These are phyloP conservation scores for Helicolenus hilgendorfi DNA, from an alignment of 2,797 vertebrate genomes.

Conservation along the genomic window DNA sequence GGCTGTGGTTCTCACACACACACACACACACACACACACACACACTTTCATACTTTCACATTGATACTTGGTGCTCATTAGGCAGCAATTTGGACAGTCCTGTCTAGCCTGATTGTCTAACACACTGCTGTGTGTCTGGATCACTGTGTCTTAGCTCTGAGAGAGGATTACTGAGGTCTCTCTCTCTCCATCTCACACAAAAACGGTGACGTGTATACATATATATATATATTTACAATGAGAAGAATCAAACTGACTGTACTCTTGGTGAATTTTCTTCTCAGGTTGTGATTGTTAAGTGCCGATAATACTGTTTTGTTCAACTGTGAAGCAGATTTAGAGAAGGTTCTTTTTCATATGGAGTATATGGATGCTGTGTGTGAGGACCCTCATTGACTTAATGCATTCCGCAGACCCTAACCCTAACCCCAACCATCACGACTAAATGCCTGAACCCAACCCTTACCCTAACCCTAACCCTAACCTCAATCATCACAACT, in stretches of 20 bases:
- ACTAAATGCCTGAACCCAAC: too few relatives aligned
- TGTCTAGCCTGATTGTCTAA: slow-evolving; percentile 8
- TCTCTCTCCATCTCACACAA: neutral
- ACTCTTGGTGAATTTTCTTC: neutral
- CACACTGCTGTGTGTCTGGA: neutral
- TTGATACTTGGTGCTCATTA: slow-evolving; percentile 3
- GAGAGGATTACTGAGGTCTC: slow-evolving; percentile 12
- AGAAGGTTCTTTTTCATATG: neutral
- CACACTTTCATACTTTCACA: neutral
- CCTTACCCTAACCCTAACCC: too few relatives aligned
- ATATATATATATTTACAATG: too few relatives aligned
- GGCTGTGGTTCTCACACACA: too few relatives aligned
- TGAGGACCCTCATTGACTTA: too few relatives aligned
- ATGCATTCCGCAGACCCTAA: too few relatives aligned
- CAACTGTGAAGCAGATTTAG: neutral
- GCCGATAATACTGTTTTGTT: neutral
- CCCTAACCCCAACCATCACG: too few relatives aligned
- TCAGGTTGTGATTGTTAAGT: neutral
- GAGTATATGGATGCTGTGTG: too few relatives aligned
- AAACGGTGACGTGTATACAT: neutral
- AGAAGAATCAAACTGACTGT: neutral
- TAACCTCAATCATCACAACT: too few relatives aligned
- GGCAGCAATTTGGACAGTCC: slow-evolving; percentile 2
- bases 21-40: neutral
- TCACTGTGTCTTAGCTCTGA: neutral